These are phyloP conservation scores for Athetis lepigone DNA, from an alignment of 2,888 invertebrate genomes.

Conservation along the genomic window DNA sequence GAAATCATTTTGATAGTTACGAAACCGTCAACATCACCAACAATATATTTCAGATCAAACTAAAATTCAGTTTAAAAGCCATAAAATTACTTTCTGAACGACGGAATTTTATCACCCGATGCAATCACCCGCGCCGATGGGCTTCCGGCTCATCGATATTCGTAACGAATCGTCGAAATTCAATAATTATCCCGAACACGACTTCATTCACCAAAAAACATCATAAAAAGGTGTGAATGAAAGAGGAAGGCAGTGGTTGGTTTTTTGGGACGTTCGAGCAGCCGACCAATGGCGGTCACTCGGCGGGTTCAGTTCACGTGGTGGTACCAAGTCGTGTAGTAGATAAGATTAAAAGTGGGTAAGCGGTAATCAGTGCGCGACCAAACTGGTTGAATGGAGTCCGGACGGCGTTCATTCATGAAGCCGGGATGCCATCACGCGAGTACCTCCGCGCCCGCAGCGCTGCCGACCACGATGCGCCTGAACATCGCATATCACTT, in stretches of 20 bases:
- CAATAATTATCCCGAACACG: constrained; percentile 90
- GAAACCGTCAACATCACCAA: constrained; percentile 44
- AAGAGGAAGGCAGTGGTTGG: constrained; percentile 84
- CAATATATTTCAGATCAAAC: constrained; percentile 71
- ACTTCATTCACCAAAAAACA: constrained; percentile 89
- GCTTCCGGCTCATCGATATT: constrained; percentile 90
- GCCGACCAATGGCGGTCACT: constrained; percentile 70
- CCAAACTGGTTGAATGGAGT: constrained; percentile 88
- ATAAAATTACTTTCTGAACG: constrained; percentile 89
- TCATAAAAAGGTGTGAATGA: constrained; percentile 90
- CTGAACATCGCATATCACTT: constrained; percentile 55
- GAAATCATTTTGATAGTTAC: constrained; percentile 28
- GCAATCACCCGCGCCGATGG: constrained; percentile 86
- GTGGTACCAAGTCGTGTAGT: constrained; percentile 79
- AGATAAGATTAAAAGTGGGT: constrained; percentile 88
- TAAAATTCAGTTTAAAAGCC: constrained; percentile 85
- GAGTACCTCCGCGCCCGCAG: constrained; percentile 52
- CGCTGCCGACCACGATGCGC: constrained; percentile 35
- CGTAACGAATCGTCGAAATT: constrained; percentile 90
- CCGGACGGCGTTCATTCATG: constrained; percentile 85
- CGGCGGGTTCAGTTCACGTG: constrained; percentile 74
- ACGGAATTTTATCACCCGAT: constrained; percentile 85
- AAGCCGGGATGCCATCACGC: constrained; percentile 87
- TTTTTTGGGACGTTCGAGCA: constrained; percentile 78
- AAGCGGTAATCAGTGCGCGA: constrained; percentile 88